Evolutionary conservation across 2,113 vertebrate species (phyloP).

Genomic region (Brachyhypopomus gauderio): DNA sequence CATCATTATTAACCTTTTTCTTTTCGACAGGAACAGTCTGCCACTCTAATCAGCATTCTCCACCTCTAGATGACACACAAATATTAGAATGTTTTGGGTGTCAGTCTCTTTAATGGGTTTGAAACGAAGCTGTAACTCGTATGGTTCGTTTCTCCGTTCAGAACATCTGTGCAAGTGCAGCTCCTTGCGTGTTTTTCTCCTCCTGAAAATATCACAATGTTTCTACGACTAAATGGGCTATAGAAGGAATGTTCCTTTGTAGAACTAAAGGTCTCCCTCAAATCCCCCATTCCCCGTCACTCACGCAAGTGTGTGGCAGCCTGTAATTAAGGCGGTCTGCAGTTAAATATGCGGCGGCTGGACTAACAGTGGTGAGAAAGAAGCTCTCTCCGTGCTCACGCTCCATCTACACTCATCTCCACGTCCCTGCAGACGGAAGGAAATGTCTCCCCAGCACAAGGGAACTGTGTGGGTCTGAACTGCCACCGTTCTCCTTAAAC

Average conservation of each 20-base stretch:
- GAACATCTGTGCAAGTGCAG: not conserved
- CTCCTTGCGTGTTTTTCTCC: not conserved
- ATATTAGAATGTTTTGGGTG: not conserved
- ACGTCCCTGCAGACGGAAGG: not conserved
- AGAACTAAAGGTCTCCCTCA: not conserved
- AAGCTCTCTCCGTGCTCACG: too few species aligned
- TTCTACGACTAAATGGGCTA: not conserved
- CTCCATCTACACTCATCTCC: too few species aligned
- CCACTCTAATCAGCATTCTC: not conserved
- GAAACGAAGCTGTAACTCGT: not conserved
- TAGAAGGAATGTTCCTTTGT: not conserved
- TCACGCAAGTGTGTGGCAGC: conserved; percentile 1
- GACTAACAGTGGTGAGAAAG: not conserved
- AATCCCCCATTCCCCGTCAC: not conserved
- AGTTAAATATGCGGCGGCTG: conserved; percentile 15
- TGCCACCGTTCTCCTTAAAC: too few species aligned
- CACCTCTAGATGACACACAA: not conserved
- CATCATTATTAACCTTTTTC: not conserved
- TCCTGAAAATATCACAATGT: not conserved
- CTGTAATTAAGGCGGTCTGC: conserved; percentile 22
- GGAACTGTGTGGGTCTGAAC: too few species aligned
- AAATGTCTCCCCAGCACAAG: not conserved
- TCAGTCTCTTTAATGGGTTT: not conserved
- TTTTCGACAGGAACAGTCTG: not conserved
- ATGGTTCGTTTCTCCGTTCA: not conserved